Conservation (phyloP, 2,888 invertebrate genomes). For the Drosophila fulvimacula region DNA sequence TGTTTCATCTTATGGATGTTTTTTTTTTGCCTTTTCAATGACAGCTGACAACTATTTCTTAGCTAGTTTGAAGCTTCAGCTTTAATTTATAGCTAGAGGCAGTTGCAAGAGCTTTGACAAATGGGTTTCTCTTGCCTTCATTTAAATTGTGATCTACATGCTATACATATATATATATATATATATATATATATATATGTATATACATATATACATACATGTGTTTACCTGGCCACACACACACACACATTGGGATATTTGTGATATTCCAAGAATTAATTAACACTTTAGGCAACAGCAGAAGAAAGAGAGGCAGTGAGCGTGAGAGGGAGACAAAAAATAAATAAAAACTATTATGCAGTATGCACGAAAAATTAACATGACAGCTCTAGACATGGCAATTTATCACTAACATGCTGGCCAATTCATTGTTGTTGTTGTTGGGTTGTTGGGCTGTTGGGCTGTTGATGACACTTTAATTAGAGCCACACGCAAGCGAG, state of each 20-base stretch:
- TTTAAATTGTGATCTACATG: constrained; percentile 8
- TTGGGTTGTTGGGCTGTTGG: constrained; percentile 49
- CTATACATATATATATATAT: background rate
- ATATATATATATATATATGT: too few relatives aligned
- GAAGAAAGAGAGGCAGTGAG: background rate
- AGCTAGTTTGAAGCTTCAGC: background rate
- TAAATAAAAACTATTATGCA: constrained; percentile 71
- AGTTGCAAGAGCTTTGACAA: background rate
- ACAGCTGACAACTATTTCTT: background rate
- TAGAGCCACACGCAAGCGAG: constrained; percentile 75
- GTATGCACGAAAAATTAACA: constrained; percentile 78
- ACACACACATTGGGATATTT: constrained; percentile 35
- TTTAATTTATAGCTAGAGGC: background rate
- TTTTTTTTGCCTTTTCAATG: background rate
- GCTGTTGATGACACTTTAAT: constrained; percentile 79
- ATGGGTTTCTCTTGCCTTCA: constrained; percentile 1
- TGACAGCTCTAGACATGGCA: constrained; percentile 81
- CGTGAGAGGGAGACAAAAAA: background rate
- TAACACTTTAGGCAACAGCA: constrained; percentile 70
- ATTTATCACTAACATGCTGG: constrained; percentile 78
- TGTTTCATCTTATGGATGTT: background rate
- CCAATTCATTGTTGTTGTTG: constrained; percentile 44
- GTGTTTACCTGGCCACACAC: constrained; percentile 1
- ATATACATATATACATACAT: too few relatives aligned
- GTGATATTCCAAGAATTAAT: constrained; percentile 75